A percentile compares a stretch with the other conserved stretches of the same genome.
Conservation (phyloP, 1,140 invertebrate genomes). For the Oryctes rhinoceros region DNA sequence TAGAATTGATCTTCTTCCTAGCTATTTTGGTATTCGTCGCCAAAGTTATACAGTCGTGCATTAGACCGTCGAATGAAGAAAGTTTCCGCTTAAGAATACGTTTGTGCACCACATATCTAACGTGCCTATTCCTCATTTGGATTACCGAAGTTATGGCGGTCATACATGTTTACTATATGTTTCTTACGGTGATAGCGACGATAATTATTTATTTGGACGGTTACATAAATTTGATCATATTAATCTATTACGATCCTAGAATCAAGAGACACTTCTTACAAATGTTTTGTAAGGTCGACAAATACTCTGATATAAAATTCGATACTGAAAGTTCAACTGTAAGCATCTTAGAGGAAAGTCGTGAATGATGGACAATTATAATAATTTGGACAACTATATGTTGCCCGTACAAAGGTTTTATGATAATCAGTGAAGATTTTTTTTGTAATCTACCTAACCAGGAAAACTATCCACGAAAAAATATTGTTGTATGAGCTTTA, state of each 20-base stretch:
- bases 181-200: background rate
- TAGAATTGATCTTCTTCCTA: background rate
- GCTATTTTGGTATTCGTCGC: background rate
- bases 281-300: background rate
- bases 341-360: background rate
- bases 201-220: background rate
- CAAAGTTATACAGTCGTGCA: background rate
- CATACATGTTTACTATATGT: background rate
- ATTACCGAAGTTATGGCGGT: background rate
- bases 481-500: no score
- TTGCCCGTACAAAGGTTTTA: no score
- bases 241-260: constrained; percentile 12
- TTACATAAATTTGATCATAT: background rate
- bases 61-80: background rate
- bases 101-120: background rate
- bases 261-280: constrained; percentile 18
- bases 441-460: no score
- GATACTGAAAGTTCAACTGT: background rate
- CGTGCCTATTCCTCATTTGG: constrained; percentile 2
- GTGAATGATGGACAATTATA: background rate
- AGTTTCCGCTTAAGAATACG: constrained; percentile 16
- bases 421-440: no score
- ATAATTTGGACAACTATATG: background rate
- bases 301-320: constrained; percentile 23
- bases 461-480: no score